Conservation (phyloP, 2,888 invertebrate genomes). For the Patella depressa region DNA sequence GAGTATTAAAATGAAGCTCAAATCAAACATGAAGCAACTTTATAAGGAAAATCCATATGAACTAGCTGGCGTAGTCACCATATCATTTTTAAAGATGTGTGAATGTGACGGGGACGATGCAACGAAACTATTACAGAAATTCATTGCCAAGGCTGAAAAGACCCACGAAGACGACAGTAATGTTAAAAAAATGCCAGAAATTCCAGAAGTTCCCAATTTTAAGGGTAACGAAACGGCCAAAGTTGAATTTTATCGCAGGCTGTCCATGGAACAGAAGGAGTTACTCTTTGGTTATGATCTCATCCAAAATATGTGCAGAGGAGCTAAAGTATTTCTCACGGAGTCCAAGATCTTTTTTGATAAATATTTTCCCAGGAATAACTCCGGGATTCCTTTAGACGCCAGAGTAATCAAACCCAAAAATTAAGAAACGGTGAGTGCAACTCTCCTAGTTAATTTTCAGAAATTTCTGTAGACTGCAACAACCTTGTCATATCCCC, state of each 20-base stretch:
- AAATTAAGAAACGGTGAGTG: too few species aligned
- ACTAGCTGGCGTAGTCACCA: neutral
- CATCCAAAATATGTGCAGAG: neutral
- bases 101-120: neutral
- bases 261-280: neutral
- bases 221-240: neutral
- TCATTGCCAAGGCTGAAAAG: neutral
- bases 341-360: neutral
- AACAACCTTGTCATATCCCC: too few species aligned
- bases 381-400: neutral
- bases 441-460: too few species aligned
- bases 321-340: neutral
- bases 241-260: neutral
- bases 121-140: neutral
- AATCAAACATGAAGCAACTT: neutral
- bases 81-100: constrained; percentile 8
- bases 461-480: too few species aligned
- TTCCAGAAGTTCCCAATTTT: constrained; percentile 3
- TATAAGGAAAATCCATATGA: neutral
- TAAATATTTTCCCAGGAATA: neutral
- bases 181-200: neutral
- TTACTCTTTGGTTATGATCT: neutral
- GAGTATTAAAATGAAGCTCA: neutral
- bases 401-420: too few species aligned
- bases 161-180: neutral